Evolutionary conservation across 2,797 vertebrate genomes (phyloP).

Genomic region (Sebastes aleutianus): DNA sequence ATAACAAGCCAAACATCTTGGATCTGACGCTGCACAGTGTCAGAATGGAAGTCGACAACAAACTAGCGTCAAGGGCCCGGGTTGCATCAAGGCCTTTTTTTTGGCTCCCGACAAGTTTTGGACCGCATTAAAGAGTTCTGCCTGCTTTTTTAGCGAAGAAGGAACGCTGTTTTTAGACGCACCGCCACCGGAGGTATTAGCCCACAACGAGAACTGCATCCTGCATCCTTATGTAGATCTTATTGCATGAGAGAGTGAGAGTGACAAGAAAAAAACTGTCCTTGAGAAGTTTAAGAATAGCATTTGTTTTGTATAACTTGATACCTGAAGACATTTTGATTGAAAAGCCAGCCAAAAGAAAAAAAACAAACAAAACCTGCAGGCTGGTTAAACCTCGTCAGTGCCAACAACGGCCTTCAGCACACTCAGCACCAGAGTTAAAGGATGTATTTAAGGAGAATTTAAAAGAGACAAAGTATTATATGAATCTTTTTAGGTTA

Average conservation of each 20-base stretch:
- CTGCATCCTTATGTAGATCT: slow-evolving; percentile 75
- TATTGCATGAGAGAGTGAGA: slow-evolving; percentile 76
- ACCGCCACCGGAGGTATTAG: slow-evolving; percentile 53
- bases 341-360: slow-evolving; percentile 63
- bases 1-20: slow-evolving; percentile 47
- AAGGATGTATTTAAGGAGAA: slow-evolving; percentile 66
- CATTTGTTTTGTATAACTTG: slow-evolving; percentile 76
- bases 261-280: slow-evolving; percentile 36
- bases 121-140: slow-evolving; percentile 58
- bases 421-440: slow-evolving; percentile 64
- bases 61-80: slow-evolving; percentile 30
- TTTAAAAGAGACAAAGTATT: slow-evolving; percentile 66
- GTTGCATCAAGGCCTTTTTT: slow-evolving; percentile 25
- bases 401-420: slow-evolving; percentile 75
- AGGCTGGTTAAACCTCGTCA: slow-evolving; percentile 66
- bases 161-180: slow-evolving; percentile 60
- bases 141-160: slow-evolving; percentile 65
- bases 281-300: slow-evolving; percentile 56
- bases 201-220: slow-evolving; percentile 71
- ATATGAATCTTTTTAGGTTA: slow-evolving; percentile 71
- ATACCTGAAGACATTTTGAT: slow-evolving; percentile 75
- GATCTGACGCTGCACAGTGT: slow-evolving; percentile 20
- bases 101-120: slow-evolving; percentile 35
- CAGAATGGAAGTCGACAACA: slow-evolving; percentile 26
- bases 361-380: slow-evolving; percentile 5